A percentile compares a stretch with the other conserved stretches of the same genome.
These are phyloP conservation scores for Biston betularia DNA, from an alignment of 2,888 invertebrate genomes.

Conservation along the genomic window DNA sequence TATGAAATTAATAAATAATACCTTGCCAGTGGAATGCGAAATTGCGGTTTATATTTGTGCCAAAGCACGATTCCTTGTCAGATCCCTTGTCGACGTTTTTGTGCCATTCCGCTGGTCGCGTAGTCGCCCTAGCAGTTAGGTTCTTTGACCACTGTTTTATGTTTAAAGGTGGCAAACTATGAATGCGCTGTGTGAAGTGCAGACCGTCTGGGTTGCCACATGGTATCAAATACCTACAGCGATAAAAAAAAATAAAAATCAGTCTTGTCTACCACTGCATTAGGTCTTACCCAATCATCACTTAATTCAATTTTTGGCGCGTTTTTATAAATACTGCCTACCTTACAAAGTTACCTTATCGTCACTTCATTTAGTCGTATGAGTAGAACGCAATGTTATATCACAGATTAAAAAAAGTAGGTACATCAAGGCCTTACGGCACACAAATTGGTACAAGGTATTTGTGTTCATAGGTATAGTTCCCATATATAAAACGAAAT, in stretches of 20 bases:
- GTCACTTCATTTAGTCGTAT: too few relatives aligned
- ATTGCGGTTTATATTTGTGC: constrained; percentile 78
- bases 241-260: neutral
- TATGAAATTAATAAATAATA: constrained; percentile 44
- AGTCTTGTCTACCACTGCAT: too few relatives aligned
- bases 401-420: too few relatives aligned
- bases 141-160: constrained; percentile 66
- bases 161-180: constrained; percentile 54
- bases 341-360: too few relatives aligned
- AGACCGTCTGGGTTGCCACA: constrained; percentile 77
- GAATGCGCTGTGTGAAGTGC: constrained; percentile 65
- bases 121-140: constrained; percentile 52
- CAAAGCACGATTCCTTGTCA: constrained; percentile 62
- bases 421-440: too few relatives aligned
- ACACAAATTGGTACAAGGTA: too few relatives aligned
- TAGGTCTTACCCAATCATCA: too few relatives aligned
- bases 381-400: too few relatives aligned
- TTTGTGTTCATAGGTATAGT: too few relatives aligned
- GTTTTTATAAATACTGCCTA: too few relatives aligned
- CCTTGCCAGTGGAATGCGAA: constrained; percentile 84
- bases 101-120: constrained; percentile 69
- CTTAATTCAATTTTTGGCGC: too few relatives aligned
- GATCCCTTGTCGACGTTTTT: constrained; percentile 70
- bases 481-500: too few relatives aligned
- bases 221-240: constrained; percentile 74